These are phyloP conservation scores for Drosophila triauraria DNA, from an alignment of 1,140 invertebrate genomes.

Conservation along the genomic window DNA sequence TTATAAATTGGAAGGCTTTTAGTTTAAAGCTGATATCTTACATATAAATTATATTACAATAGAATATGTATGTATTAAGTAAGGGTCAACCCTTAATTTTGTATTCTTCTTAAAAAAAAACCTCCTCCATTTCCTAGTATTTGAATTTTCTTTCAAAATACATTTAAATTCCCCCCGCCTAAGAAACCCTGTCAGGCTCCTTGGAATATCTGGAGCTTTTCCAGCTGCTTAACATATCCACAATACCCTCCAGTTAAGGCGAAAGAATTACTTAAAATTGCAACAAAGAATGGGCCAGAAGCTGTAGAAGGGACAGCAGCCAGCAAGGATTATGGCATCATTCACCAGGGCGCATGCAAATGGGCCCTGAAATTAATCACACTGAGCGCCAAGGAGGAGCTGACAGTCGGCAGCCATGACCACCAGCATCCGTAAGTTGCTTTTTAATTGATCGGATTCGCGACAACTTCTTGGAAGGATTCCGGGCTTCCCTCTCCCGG, in stretches of 20 bases:
- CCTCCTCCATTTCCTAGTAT: background rate
- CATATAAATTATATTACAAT: background rate
- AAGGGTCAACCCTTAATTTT: too few species aligned
- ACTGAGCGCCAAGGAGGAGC: constrained; percentile 36
- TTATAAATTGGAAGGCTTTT: too few species aligned
- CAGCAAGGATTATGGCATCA: constrained; percentile 75
- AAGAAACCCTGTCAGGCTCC: background rate
- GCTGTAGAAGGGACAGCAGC: constrained; percentile 23
- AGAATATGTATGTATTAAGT: too few species aligned
- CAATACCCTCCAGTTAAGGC: constrained; percentile 45
- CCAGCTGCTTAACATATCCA: constrained; percentile 22
- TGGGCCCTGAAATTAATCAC: constrained; percentile 75
- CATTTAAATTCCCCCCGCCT: background rate
- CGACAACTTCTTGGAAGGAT: constrained; percentile 26
- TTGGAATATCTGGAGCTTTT: background rate
- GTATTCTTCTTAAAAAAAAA: too few species aligned
- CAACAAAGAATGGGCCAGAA: constrained; percentile 18
- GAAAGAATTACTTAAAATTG: constrained; percentile 69
- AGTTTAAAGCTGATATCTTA: too few species aligned
- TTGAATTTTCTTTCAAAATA: background rate
- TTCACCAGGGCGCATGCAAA: constrained; percentile 68
- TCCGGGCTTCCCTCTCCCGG: constrained; percentile 1
- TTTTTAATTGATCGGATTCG: constrained; percentile 68
- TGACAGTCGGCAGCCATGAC: constrained; percentile 40
- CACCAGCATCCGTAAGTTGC: constrained; percentile 50